Conservation (phyloP, 1,140 invertebrate genomes). For the Neoseiulus cucumeris region DNA sequence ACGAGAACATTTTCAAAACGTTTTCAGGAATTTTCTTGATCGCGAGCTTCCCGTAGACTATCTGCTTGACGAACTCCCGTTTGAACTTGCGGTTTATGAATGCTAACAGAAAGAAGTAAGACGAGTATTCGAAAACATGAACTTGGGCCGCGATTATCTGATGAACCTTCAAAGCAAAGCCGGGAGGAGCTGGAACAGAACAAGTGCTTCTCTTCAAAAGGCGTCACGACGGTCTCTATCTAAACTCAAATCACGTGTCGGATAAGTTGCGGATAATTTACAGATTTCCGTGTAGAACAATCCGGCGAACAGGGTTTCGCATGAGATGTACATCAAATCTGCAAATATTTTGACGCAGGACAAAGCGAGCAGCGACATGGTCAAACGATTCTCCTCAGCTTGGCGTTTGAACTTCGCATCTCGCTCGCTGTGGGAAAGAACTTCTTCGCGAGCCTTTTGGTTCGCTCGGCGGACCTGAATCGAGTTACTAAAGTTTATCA, state of each 20-base stretch:
- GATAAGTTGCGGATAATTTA: too few species aligned
- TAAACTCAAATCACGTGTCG: too few species aligned
- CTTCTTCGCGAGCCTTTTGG: background rate
- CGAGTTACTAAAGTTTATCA: background rate
- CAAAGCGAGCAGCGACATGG: background rate
- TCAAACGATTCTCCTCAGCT: background rate
- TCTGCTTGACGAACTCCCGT: background rate
- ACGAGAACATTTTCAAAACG: background rate
- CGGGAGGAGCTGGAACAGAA: background rate
- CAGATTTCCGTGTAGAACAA: background rate
- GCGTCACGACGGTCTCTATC: too few species aligned
- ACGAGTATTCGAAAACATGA: background rate
- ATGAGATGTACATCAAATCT: background rate
- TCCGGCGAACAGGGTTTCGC: background rate
- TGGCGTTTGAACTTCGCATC: background rate
- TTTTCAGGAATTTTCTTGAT: background rate
- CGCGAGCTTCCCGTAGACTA: background rate
- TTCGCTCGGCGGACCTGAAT: background rate
- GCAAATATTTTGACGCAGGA: background rate
- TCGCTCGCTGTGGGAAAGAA: background rate
- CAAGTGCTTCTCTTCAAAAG: too few species aligned
- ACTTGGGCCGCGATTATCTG: background rate
- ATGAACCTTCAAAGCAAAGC: background rate
- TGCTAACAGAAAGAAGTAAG: background rate
- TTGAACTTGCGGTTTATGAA: background rate